phyloP scores from a whole-genome alignment of 1,140 invertebrate genomes.

The Dinothrombium tinctorium region DNA sequence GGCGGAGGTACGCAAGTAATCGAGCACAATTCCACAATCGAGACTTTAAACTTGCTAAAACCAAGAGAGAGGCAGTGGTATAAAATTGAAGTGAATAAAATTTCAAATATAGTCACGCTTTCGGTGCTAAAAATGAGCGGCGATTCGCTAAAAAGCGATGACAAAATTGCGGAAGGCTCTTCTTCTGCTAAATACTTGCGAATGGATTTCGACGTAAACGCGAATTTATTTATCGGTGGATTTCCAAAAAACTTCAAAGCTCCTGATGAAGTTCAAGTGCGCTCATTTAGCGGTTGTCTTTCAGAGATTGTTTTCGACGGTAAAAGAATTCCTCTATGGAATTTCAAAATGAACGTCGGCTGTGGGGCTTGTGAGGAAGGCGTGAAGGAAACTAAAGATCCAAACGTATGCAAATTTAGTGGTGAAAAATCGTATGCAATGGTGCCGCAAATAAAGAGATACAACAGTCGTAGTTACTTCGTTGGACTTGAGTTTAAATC shows the following conservation, averaged over 20 bases:
- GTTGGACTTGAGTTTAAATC: constrained; percentile 57
- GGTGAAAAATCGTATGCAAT: constrained; percentile 22
- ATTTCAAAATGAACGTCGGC: constrained; percentile 40
- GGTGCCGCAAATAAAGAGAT: constrained; percentile 28
- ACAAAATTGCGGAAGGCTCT: constrained; percentile 9
- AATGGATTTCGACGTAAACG: constrained; percentile 15
- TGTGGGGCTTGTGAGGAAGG: constrained; percentile 43
- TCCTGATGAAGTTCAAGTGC: constrained; percentile 18
- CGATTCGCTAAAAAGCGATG: constrained; percentile 12
- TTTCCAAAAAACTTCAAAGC: constrained; percentile 19
- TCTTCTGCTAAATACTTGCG: constrained; percentile 16
- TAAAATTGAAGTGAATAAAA: constrained; percentile 33
- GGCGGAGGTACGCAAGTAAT: constrained; percentile 35
- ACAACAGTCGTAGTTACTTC: constrained; percentile 44
- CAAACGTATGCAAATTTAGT: constrained; percentile 20
- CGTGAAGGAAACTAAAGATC: constrained; percentile 15
- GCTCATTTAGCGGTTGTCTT: constrained; percentile 38
- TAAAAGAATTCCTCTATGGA: constrained; percentile 58
- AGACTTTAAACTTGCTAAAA: constrained; percentile 28
- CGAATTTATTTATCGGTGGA: constrained; percentile 18
- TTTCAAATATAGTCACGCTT: constrained; percentile 19
- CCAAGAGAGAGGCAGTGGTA: constrained; percentile 42
- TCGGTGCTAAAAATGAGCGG: constrained; percentile 16
- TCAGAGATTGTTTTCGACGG: constrained; percentile 50
- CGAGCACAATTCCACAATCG: constrained; percentile 30